A percentile compares a stretch with the other conserved stretches of the same genome.
These are phyloP conservation scores for Crenichthys baileyi DNA, from an alignment of 2,797 vertebrate genomes.

Conservation along the genomic window DNA sequence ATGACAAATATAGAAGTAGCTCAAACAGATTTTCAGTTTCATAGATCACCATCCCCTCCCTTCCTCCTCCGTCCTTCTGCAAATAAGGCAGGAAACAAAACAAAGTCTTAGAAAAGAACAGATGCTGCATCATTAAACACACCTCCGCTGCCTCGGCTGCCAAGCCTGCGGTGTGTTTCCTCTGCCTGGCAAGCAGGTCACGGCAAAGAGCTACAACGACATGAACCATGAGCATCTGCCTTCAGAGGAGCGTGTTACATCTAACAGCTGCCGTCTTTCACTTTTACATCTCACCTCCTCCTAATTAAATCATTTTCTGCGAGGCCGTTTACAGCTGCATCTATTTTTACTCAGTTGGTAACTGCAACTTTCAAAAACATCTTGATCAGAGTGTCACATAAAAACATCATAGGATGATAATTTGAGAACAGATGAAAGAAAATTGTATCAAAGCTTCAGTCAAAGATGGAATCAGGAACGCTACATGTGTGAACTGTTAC, in stretches of 20 bases:
- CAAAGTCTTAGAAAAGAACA: slow-evolving; percentile 19
- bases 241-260: slow-evolving; percentile 38
- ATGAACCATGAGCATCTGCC: slow-evolving; percentile 42
- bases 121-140: slow-evolving; percentile 48
- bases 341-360: slow-evolving; percentile 11
- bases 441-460: slow-evolving; percentile 1
- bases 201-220: slow-evolving; percentile 34
- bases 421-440: neutral
- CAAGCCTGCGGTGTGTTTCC: slow-evolving; percentile 30
- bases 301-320: neutral
- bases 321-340: neutral
- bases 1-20: slow-evolving; percentile 1
- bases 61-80: neutral
- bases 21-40: neutral
- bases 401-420: neutral
- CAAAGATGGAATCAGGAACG: slow-evolving; percentile 12
- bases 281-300: slow-evolving; percentile 14
- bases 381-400: neutral
- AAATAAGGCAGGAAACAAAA: slow-evolving; percentile 23
- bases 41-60: neutral
- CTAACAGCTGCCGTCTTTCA: slow-evolving; percentile 39
- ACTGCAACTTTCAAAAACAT: neutral
- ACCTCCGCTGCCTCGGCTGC: slow-evolving; percentile 24
- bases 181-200: slow-evolving; percentile 41
- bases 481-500: neutral